phyloP scores from a whole-genome alignment of 1,140 invertebrate species.

The Diorhabda elongata region DNA sequence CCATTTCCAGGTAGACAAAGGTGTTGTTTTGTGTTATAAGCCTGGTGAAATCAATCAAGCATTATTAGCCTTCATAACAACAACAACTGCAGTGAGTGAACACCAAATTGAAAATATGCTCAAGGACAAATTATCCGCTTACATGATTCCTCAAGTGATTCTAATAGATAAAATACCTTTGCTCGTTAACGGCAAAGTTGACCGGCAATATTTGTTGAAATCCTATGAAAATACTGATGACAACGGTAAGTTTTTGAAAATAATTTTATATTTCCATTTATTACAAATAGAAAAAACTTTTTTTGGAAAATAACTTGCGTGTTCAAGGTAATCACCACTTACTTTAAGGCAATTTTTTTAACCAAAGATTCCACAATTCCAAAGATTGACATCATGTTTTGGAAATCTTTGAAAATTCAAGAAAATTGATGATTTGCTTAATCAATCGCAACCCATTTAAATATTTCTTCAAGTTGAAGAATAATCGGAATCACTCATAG shows the following conservation, averaged over 20 bases:
- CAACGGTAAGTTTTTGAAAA: constrained; percentile 50
- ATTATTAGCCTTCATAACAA: constrained; percentile 68
- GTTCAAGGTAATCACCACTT: too few relatives aligned
- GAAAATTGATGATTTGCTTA: too few relatives aligned
- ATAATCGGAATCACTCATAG: too few relatives aligned
- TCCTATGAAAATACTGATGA: constrained; percentile 66
- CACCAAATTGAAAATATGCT: constrained; percentile 62
- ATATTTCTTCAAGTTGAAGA: too few relatives aligned
- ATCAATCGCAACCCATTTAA: too few relatives aligned
- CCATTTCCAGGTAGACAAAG: constrained; percentile 44
- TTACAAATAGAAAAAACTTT: too few relatives aligned
- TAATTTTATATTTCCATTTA: neutral
- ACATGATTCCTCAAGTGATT: constrained; percentile 76
- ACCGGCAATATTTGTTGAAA: constrained; percentile 70
- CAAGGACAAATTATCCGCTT: constrained; percentile 60
- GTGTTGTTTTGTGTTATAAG: constrained; percentile 72
- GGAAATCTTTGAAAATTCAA: too few relatives aligned
- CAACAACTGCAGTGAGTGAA: constrained; percentile 52
- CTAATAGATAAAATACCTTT: constrained; percentile 69
- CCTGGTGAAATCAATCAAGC: constrained; percentile 67
- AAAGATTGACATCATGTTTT: too few relatives aligned
- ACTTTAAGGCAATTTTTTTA: too few relatives aligned
- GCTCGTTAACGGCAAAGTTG: constrained; percentile 80
- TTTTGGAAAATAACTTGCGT: too few relatives aligned
- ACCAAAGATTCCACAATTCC: too few relatives aligned